Evolutionary conservation across 1,140 invertebrate genomes (phyloP), one percentile per base, ranked within the genome.

Genomic region (Pachyrhynchus sulphureomaculatus): DNA sequence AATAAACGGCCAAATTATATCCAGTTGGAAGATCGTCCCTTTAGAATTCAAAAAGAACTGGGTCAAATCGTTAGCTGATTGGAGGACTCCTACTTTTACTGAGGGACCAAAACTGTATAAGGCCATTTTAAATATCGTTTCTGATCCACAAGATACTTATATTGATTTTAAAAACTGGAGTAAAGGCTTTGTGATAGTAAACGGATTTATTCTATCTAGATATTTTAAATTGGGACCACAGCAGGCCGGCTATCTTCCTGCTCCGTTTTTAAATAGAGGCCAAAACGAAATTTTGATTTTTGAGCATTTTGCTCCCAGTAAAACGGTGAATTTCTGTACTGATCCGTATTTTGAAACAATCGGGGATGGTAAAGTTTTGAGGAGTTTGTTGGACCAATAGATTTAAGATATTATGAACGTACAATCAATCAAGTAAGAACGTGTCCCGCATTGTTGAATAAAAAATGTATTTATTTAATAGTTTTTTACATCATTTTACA

Each of bases 131-230:
- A 51, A 44, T n/a, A 23, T 70, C 26, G 42, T 33, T 33, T 20
- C 26, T 4, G 65, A 69, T n/a, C 45, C 58, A 0, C 41, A 58
- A 10, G 72, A 76, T 64, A 74, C 73, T 10, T 75, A 64, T 29
- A 64, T 81, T 2, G 77, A 81, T 64, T 76, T 80, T 71, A 65
- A 67, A 23, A 65, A 66, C 1, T 82, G 81, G 81, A 70, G 66
- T 15, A 81, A 80, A 74, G 86, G 86, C 8, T 74, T 85, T 45
- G 82, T 85, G n/a, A 80, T 86, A 56, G 66, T 88, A 0, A 88
- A 88, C 75, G 84, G 83, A 4, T 83, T 85, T 65, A 84, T 86
- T 67, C 68, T 88, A 41, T 85, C 84, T 9, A 70, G 86, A 44
- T 86, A 86, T 70, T 70, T 70, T 13, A 73, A 70, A 57, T 65